Conservation (phyloP, 2,888 invertebrate genomes). For the Eurois occulta region DNA sequence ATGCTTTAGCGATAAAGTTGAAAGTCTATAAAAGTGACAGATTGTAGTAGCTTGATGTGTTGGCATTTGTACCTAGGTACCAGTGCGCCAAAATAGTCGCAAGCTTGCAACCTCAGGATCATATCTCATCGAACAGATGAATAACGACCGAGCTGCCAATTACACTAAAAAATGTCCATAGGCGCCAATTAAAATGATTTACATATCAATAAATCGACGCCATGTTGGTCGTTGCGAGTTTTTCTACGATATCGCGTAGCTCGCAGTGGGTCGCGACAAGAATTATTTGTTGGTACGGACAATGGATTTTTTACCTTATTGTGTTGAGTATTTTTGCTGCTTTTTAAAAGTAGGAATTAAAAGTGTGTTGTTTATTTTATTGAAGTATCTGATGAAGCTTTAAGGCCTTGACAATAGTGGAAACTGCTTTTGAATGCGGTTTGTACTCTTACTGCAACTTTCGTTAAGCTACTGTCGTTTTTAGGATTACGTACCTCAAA, state of each 20-base stretch:
- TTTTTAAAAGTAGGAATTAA: constrained; percentile 10
- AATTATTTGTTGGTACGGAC: constrained; percentile 60
- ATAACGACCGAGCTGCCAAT: constrained; percentile 87
- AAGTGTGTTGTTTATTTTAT: background rate
- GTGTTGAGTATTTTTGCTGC: constrained; percentile 16
- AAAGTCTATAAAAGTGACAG: too few species aligned
- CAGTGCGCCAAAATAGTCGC: constrained; percentile 48
- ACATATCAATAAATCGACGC: constrained; percentile 88
- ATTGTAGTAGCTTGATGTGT: too few species aligned
- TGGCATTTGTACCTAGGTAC: too few species aligned
- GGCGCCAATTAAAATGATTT: constrained; percentile 90
- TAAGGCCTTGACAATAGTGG: background rate
- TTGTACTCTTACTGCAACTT: background rate
- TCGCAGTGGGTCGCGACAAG: constrained; percentile 63
- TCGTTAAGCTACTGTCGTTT: too few species aligned
- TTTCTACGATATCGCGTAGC: constrained; percentile 66
- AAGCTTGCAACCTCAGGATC: constrained; percentile 47
- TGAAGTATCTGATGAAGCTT: background rate
- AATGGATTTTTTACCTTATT: constrained; percentile 56
- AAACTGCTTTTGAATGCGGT: background rate
- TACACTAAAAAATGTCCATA: constrained; percentile 88
- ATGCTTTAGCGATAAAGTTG: too few species aligned
- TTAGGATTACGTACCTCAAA: too few species aligned
- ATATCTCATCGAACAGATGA: constrained; percentile 79
- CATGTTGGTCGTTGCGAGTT: constrained; percentile 71